A percentile compares a stretch with the other conserved stretches of the same genome.
Evolutionary conservation across 2,113 vertebrate species (phyloP).

Genomic region (Montifringilla adamsi): DNA sequence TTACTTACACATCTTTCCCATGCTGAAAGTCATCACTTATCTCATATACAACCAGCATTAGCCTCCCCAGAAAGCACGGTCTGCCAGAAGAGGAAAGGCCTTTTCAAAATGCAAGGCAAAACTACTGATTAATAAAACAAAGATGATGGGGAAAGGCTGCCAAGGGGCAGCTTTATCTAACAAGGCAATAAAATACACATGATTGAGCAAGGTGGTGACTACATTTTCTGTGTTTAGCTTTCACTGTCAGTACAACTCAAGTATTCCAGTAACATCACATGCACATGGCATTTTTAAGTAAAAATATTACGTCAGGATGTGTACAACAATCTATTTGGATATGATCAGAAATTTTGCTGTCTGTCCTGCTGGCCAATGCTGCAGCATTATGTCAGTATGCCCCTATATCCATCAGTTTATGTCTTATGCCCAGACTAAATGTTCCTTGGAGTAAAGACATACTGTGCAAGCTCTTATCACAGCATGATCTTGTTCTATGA

Average conservation of each 20-base stretch:
- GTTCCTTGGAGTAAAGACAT: not conserved
- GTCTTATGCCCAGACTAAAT: not conserved
- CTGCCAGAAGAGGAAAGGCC: conserved; percentile 43
- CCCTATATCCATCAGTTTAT: not conserved
- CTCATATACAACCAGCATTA: conserved; percentile 6
- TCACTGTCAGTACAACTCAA: not conserved
- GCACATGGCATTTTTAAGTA: not conserved
- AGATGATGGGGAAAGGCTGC: conserved; percentile 37
- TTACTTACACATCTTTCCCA: conserved; percentile 27
- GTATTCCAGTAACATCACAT: not conserved
- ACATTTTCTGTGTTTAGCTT: not conserved
- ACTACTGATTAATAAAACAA: conserved; percentile 66
- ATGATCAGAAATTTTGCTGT: not conserved
- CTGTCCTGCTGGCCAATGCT: not conserved
- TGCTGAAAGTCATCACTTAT: conserved; percentile 16
- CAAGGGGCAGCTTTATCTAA: conserved; percentile 62
- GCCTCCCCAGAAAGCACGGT: not conserved
- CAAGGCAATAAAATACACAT: conserved; percentile 35
- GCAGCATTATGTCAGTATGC: not conserved
- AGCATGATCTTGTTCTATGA: not conserved
- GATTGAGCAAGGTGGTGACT: conserved; percentile 37
- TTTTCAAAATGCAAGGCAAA: conserved; percentile 51
- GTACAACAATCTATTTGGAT: not conserved
- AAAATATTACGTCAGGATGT: not conserved
- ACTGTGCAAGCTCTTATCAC: not conserved